phyloP scores from a whole-genome alignment of 2,797 vertebrate genomes.

The Novumbra hubbsi region DNA sequence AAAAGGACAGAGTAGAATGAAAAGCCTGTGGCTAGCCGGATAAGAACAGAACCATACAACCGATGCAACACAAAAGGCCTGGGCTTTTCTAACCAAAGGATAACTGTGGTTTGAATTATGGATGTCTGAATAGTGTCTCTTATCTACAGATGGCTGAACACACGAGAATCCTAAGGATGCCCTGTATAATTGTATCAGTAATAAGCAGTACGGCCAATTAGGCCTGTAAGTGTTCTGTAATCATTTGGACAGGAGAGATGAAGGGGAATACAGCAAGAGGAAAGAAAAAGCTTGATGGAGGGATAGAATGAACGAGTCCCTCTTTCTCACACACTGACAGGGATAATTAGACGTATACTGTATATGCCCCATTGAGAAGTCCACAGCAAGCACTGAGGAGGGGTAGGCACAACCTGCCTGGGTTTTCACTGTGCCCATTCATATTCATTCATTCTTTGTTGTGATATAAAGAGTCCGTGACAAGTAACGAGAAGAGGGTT shows the following conservation, averaged over 20 bases:
- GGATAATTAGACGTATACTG: conserved; percentile 90
- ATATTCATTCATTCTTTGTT: conserved; percentile 55
- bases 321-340: conserved; percentile 75
- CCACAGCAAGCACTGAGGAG: conserved; percentile 72
- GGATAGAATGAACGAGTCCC: conserved; percentile 68
- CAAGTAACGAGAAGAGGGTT: conserved; percentile 64
- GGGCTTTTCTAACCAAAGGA: conserved; percentile 78
- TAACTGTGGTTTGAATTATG: conserved; percentile 96
- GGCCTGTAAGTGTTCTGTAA: conserved; percentile 97
- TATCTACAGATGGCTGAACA: conserved; percentile 95
- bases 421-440: conserved; percentile 74
- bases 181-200: conserved; percentile 99
- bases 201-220: conserved; percentile 99
- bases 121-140: conserved; percentile 93
- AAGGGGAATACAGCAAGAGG: conserved; percentile 77
- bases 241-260: conserved; percentile 91
- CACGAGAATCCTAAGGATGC: conserved; percentile 86
- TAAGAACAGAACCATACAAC: conserved; percentile 74
- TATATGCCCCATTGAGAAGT: conserved; percentile 85
- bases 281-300: conserved; percentile 81
- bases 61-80: conserved; percentile 82
- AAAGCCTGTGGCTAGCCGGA: conserved; percentile 76
- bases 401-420: conserved; percentile 77
- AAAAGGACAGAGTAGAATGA: conserved; percentile 64
- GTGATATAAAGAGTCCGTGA: conserved; percentile 43